Base-by-base conservation (phyloP, 2,888 invertebrate species). In the Drosophila nr. fundita region DNA sequence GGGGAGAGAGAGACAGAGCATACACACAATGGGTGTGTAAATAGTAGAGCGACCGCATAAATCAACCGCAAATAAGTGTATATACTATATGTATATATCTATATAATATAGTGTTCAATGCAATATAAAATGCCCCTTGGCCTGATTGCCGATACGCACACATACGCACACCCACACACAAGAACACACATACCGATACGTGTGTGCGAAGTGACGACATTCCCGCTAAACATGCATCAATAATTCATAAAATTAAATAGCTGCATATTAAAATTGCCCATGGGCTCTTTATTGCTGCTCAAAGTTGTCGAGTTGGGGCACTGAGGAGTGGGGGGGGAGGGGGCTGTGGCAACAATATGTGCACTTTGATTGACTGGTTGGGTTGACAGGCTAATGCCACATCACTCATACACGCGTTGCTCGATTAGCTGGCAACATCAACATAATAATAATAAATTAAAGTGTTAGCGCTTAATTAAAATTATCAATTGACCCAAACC, bases 391-490 rank as follows among this genome's bases (percentile, higher is more conserved):
- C 68, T 58, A 70, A 68, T 73, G 70, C 73, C 82, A 73, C 68
- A 77, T 78, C 76, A 82, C 74, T 71, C 78, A 84, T 74, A 73
- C 64, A 71, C 59, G 36, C 50, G 57, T 48, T 49, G 58, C 34
- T 40, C 64, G 54, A 64, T 65, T 69, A 70, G 60, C 70, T 77
- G 70, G 62, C 76, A 71, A 68, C 82, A 73, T 65, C 62, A 48
- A 53, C 67, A 65, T 75, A 74, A 78, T 87, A 68, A 77, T 82
- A 80, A 89, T 87, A 81, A 89, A 89, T 90, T 87, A 81, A 82
- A 83, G 87, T 83, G 90, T 89, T 86, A 89, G 89, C 83, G 86
- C 89, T 90, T 90, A 86, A 89, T 90, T 90, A 86, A 90, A 89
- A 84, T 82, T 80, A 87, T 80, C 83, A 89, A 78, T 82, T 69